phyloP scores from a whole-genome alignment of 2,797 vertebrate species.

The Sorex maritimensis region DNA sequence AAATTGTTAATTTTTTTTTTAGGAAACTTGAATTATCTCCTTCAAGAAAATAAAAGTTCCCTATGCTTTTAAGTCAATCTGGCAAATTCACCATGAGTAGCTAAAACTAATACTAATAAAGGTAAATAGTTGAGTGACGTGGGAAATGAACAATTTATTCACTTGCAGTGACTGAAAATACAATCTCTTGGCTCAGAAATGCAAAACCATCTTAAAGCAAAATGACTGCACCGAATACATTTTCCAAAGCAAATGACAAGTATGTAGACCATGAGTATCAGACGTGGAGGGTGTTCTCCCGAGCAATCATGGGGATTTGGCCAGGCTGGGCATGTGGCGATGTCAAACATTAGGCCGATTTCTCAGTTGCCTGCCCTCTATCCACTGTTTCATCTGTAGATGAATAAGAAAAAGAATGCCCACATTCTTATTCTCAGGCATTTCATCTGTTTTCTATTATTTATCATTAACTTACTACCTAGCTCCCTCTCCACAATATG shows the following conservation, averaged over 20 bases:
- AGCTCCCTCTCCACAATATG: not conserved
- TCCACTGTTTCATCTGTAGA: not conserved
- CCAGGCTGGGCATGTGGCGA: not conserved
- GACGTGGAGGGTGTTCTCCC: not conserved
- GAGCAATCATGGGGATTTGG: not conserved
- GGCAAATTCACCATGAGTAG: conserved; percentile 25
- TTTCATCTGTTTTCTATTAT: conserved; percentile 14
- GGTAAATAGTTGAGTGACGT: not conserved
- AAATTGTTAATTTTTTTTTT: not conserved
- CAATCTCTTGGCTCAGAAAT: not conserved
- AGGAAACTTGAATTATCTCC: conserved; percentile 9
- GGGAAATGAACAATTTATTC: not conserved
- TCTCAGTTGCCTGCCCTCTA: not conserved
- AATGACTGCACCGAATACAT: not conserved
- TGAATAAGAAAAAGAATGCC: not conserved
- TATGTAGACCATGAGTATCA: not conserved
- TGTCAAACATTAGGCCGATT: not conserved
- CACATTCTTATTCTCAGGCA: not conserved
- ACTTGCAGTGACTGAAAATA: conserved; percentile 30
- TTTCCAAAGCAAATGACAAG: conserved; percentile 9
- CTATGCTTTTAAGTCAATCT: conserved; percentile 29
- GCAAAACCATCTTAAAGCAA: conserved; percentile 57
- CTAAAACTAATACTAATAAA: conserved; percentile 11
- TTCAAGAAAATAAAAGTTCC: conserved; percentile 54
- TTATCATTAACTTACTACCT: not conserved